Percentiles rank a stretch among this genome's conserved stretches.
Evolutionary conservation across 2,888 invertebrate species (phyloP).

Genomic region (Euzophera pinguis): DNA sequence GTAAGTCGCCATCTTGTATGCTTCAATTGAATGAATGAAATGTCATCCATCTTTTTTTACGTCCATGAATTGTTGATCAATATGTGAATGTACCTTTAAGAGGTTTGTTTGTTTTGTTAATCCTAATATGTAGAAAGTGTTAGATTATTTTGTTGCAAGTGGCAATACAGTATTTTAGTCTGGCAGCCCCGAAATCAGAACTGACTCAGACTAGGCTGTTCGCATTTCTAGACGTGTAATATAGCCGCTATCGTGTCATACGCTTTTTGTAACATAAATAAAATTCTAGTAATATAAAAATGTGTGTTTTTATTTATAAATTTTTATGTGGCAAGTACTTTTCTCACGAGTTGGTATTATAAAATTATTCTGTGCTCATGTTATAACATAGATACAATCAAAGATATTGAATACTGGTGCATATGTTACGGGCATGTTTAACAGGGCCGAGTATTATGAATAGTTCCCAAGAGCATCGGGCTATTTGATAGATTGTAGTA

Average conservation of each 20-base stretch:
- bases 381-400: too few relatives aligned
- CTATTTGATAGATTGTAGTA: too few relatives aligned
- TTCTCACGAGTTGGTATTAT: too few relatives aligned
- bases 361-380: too few relatives aligned
- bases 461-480: too few relatives aligned
- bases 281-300: conserved; percentile 34
- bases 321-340: too few relatives aligned
- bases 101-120: conserved; percentile 46
- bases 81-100: conserved; percentile 55
- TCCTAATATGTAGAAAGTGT: conserved; percentile 37
- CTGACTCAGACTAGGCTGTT: conserved; percentile 15
- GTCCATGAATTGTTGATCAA: conserved; percentile 2
- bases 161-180: conserved; percentile 5
- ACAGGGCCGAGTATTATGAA: too few relatives aligned
- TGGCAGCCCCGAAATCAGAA: conserved; percentile 4
- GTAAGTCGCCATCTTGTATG: too few relatives aligned
- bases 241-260: conserved; percentile 26
- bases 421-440: too few relatives aligned
- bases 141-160: conserved; percentile 19
- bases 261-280: conserved; percentile 65
- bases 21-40: neutral
- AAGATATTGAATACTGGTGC: too few relatives aligned
- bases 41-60: neutral
- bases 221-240: conserved; percentile 26
- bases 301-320: neutral